Conservation (phyloP, 1,140 invertebrate genomes). For the Protaetia brevitarsis region DNA sequence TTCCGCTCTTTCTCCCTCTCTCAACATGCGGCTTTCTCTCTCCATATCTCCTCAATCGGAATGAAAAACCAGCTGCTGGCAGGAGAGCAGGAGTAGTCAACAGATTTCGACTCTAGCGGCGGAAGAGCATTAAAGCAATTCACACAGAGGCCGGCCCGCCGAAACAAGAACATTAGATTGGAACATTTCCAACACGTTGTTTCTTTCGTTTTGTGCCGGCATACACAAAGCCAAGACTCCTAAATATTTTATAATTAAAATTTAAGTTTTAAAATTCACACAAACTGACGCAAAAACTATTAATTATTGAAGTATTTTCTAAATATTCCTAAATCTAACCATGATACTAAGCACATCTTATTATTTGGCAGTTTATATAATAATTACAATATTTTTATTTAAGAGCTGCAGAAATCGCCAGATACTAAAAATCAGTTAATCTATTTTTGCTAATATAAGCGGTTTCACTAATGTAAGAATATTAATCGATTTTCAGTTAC, state of each 20-base stretch:
- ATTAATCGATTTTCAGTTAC: no score
- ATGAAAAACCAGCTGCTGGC: background rate
- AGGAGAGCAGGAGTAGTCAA: constrained; percentile 15
- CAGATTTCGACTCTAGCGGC: constrained; percentile 17
- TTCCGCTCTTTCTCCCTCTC: constrained; percentile 18
- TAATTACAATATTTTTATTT: no score
- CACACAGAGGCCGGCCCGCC: background rate
- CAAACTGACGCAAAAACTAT: no score
- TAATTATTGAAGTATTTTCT: no score
- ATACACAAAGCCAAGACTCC: background rate
- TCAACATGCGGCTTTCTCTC: background rate
- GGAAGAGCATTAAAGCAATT: constrained; percentile 12
- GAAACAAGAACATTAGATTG: constrained; percentile 9
- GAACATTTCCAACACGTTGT: background rate
- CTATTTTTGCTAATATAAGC: no score
- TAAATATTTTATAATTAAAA: constrained; percentile 17
- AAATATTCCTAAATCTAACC: no score
- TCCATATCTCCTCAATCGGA: background rate
- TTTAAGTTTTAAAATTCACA: background rate
- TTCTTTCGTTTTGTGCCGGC: background rate
- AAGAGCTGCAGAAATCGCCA: no score
- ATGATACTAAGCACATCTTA: no score
- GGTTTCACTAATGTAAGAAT: no score
- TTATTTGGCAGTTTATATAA: no score
- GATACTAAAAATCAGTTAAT: no score